Base-by-base conservation (phyloP, 2,888 invertebrate genomes). In the Poecilus cupreus region DNA sequence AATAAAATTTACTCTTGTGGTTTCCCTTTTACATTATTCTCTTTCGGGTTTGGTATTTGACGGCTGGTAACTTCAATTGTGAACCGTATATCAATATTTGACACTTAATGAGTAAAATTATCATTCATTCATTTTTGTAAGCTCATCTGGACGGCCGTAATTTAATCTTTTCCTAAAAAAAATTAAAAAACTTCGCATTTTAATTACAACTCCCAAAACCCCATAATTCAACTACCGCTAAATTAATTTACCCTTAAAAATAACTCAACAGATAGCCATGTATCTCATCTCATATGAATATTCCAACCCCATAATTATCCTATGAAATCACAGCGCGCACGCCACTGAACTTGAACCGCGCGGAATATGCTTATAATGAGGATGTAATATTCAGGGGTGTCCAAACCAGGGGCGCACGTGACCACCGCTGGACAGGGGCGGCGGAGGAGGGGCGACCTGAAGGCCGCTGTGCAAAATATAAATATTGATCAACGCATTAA, bases 361-460 rank as follows among this genome's bases (percentile, higher is more conserved):
- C 10, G 37, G 37, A 68, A 32, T 68, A 68, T 68, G 54, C 5
- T 39, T 72, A 32, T 81, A 81, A 81, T 81, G 57, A 81, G 81
- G 74, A 81, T 81, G 75, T 81, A 75, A 81, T 60, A 81, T 72
- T 24, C 80, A 80, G 60, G 81, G 81, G 46, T 81, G 81, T 81
- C 13, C 81, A 81, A 49, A 16, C 6, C 37, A 43, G 10, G 4
- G 51, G 32, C 32, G 32, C 80, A 32, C 20, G 32, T 80, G 64
- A 68, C 18, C 64, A 8, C 18, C 0, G 51, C 51, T 51, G 64
- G 37, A 32, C 32, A 37, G 16, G 64, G 64, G 37, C 37, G 64
- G 37, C 37, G 70, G 64, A n/a, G 57, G 6, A 54, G 57, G 39
- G 37, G 70, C 16, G 18, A 54, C 13, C 39, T 39, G 43, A 77